A percentile compares a stretch with the other conserved stretches of the same genome.
These are phyloP conservation scores for Isotomurus palustris DNA, from an alignment of 2,888 invertebrate species.

Conservation along the genomic window DNA sequence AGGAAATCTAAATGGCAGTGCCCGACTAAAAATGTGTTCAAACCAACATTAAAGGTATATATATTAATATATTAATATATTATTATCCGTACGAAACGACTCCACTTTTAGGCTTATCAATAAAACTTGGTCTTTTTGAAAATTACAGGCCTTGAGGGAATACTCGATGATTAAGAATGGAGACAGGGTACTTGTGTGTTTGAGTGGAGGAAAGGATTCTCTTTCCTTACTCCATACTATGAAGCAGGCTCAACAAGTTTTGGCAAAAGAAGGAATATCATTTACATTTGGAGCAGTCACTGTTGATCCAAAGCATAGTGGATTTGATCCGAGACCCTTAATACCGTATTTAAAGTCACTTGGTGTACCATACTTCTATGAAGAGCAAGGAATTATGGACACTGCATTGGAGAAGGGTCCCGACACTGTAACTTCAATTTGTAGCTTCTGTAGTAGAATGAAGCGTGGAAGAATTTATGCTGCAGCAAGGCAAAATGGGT, in stretches of 20 bases:
- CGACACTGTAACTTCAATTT: constrained; percentile 52
- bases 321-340: constrained; percentile 60
- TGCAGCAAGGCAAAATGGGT: constrained; percentile 69
- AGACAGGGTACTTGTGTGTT: constrained; percentile 67
- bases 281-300: constrained; percentile 69
- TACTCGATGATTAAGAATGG: constrained; percentile 78
- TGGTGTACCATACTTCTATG: constrained; percentile 71
- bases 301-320: constrained; percentile 63
- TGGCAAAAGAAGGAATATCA: constrained; percentile 66
- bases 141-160: constrained; percentile 66
- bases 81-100: background rate
- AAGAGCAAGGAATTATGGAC: constrained; percentile 58
- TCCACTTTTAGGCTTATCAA: background rate
- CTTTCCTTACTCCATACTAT: constrained; percentile 77
- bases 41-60: constrained; percentile 67
- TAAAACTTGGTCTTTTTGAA: constrained; percentile 8
- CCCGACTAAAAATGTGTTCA: constrained; percentile 76
- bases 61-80: background rate
- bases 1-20: constrained; percentile 60
- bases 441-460: constrained; percentile 69
- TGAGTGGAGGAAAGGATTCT: constrained; percentile 79
- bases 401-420: constrained; percentile 41
- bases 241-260: constrained; percentile 76
- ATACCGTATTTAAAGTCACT: constrained; percentile 70
- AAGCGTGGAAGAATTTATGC: constrained; percentile 70